Conservation (phyloP, 2,797 vertebrate species). For the Eulemur mongoz region DNA sequence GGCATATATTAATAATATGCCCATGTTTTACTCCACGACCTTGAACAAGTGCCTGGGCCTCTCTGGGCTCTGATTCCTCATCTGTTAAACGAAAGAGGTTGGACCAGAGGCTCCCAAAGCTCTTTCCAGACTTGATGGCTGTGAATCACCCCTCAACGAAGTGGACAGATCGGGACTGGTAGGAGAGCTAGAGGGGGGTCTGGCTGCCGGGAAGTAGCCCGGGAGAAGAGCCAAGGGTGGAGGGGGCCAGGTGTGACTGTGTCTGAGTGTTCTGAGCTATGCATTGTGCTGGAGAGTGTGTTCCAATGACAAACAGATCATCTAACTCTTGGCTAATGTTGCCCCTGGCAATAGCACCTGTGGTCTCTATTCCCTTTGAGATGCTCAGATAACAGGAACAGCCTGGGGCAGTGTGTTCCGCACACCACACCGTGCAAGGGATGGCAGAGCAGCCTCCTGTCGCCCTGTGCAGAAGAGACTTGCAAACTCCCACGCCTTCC, state of each 20-base stretch:
- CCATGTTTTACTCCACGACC: not conserved
- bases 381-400: not conserved
- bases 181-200: not conserved
- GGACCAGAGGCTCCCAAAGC: not conserved
- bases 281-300: not conserved
- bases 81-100: conserved; percentile 8
- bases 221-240: not conserved
- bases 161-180: not conserved
- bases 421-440: rapidly evolving
- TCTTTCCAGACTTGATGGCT: not conserved
- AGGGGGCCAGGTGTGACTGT: not conserved
- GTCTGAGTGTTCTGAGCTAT: not conserved
- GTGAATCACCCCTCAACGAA: conserved; percentile 25
- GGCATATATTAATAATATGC: not conserved
- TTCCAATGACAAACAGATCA: not conserved
- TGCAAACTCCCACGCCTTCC: not conserved
- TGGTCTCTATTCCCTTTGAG: not conserved
- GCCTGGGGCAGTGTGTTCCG: not conserved
- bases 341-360: not conserved
- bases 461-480: not conserved
- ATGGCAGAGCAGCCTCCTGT: not conserved
- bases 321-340: not conserved
- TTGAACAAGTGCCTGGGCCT: not conserved
- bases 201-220: not conserved
- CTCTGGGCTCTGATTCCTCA: conserved; percentile 14